Conservation (phyloP, 2,113 vertebrate genomes). For the Euleptes europaea region DNA sequence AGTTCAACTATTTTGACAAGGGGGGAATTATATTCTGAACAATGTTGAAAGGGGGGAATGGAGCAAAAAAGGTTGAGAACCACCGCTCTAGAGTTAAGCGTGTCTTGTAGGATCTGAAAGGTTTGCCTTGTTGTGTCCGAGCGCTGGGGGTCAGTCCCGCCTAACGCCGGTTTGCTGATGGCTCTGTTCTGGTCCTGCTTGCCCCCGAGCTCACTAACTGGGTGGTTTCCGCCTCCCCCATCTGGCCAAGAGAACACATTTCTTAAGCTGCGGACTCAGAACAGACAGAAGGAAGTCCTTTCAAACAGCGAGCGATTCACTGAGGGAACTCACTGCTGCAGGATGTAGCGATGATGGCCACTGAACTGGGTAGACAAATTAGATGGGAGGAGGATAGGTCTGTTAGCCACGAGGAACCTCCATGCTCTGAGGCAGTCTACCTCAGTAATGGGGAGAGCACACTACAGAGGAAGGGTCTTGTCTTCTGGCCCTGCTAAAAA, state of each 20-base stretch:
- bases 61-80: no score
- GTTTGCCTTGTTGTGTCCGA: no score
- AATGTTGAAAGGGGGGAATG: no score
- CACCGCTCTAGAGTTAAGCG: no score
- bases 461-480: no score
- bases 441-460: no score
- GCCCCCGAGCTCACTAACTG: not conserved
- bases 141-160: no score
- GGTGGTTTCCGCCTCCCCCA: not conserved
- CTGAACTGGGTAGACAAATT: not conserved
- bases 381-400: not conserved
- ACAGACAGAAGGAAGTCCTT: not conserved
- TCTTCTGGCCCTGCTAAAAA: not conserved
- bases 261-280: not conserved
- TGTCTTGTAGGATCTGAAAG: no score
- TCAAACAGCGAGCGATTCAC: not conserved
- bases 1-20: no score
- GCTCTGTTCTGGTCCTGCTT: not conserved
- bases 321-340: not conserved
- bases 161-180: no score
- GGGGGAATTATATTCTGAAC: no score
- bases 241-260: not conserved
- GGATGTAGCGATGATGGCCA: not conserved
- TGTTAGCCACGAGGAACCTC: not conserved
- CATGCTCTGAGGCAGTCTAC: no score